Evolutionary conservation across 2,888 invertebrate species (phyloP).

Genomic region (Allophyes oxyacanthae): DNA sequence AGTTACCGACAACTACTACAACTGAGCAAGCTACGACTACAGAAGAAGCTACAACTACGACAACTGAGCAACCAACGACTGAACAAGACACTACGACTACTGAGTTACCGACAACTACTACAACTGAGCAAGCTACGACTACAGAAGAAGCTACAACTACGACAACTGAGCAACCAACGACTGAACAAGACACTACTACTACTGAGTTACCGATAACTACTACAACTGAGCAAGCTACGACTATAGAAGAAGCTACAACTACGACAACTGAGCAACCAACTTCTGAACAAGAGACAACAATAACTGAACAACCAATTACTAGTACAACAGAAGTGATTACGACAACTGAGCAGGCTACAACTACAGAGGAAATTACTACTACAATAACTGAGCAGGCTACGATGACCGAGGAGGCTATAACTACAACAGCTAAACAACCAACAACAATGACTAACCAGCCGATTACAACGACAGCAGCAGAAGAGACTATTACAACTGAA

Average conservation of each 20-base stretch:
- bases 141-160: constrained; percentile 2
- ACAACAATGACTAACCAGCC: neutral
- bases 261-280: neutral
- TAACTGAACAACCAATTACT: neutral
- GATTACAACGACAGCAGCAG: neutral
- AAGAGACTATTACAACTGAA: neutral
- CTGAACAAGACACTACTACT: neutral
- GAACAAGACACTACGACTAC: constrained; percentile 11
- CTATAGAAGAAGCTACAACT: constrained; percentile 1
- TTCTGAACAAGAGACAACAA: neutral
- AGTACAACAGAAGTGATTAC: neutral
- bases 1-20: neutral
- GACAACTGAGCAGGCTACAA: neutral
- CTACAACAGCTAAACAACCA: neutral
- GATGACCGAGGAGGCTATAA: too few species aligned
- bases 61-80: constrained; percentile 7
- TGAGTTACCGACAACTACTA: constrained; percentile 1
- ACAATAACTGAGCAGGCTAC: neutral
- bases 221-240: neutral
- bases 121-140: neutral
- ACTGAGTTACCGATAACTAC: constrained; percentile 3
- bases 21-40: constrained; percentile 20
- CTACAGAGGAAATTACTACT: neutral
- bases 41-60: constrained; percentile 15
- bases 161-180: constrained; percentile 6